Evolutionary conservation across 1,140 invertebrate genomes (phyloP), one percentile per base, ranked within the genome.

Genomic region (Proales similis): DNA sequence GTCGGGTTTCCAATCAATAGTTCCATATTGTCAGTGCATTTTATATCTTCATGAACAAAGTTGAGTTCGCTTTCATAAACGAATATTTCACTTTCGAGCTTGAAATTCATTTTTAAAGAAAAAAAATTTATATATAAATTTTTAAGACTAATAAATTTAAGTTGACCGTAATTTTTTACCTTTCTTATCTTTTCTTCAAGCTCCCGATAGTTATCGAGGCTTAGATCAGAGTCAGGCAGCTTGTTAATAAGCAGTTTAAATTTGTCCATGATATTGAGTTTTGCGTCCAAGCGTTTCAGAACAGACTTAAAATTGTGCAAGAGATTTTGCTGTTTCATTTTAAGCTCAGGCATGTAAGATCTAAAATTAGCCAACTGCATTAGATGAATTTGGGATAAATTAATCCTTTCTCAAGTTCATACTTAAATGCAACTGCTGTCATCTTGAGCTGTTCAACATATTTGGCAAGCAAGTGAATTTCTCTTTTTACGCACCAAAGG

Each of bases 331-430:
- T 57, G 39, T 42, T 57, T 57, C 19, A 57, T 20, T 20, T 57
- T 57, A 36, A 57, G 39, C 22, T 57, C 51, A 42, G 51, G 51
- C 51, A 57, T 57, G 20, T 57, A 57, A 1, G 51, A 57, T 36
- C 49, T 53, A 24, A 24, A 14, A 9, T 36, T 9, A 9, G 9
- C 24, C 20, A 38, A 53, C 5, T 29, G n/a, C n/a, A 38, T 11
- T 24, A 20, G n/a, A 19, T 19, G 4, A 53, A 53, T 39, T 17
- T n/a, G 42, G n/a, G 27, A 36, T 29, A 48, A 48, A 29, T 7
- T 48, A 20, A 7, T 1, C 20, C 4, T 45, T 17, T 2, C 12
- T 24, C 11, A 22, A 36, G 29, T 33, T 11, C 42, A 26, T 53
- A 53, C 36, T 57, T 57, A 26, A 57, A 57, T 29, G 51, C 36